A percentile compares a stretch with the other conserved stretches of the same genome.
Evolutionary conservation across 2,113 vertebrate species (phyloP).

Genomic region (Bos javanicus): DNA sequence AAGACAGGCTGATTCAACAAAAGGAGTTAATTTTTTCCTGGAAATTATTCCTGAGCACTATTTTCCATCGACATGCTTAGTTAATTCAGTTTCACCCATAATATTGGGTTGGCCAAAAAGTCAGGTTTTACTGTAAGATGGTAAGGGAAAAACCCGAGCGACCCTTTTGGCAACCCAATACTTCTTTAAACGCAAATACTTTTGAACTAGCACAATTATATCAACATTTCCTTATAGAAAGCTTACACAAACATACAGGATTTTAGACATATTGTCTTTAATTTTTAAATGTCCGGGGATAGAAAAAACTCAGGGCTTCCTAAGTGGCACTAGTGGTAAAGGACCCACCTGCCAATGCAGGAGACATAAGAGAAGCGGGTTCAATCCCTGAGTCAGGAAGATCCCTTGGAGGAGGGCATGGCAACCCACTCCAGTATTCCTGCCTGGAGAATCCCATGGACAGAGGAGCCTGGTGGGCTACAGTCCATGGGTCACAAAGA

Average conservation of each 20-base stretch:
- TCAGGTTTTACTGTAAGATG: not conserved
- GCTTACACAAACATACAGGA: not conserved
- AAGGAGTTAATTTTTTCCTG: not conserved
- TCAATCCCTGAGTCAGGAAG: not conserved
- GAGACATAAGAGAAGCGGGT: fast-evolving
- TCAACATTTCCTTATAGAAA: not conserved
- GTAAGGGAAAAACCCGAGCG: not conserved
- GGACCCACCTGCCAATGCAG: not conserved
- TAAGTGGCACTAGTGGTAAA: not conserved
- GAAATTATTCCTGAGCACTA: slow-evolving; percentile 35
- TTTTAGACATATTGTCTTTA: not conserved
- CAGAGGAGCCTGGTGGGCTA: not conserved
- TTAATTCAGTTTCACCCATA: not conserved
- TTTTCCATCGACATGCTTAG: not conserved
- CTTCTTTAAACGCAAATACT: slow-evolving; percentile 15
- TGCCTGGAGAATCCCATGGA: not conserved
- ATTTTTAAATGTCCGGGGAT: not conserved
- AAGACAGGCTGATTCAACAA: not conserved
- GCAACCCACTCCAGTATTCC: not conserved
- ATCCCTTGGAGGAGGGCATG: not conserved
- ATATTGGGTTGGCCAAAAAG: not conserved
- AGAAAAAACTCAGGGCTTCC: not conserved
- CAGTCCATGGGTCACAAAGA: not conserved
- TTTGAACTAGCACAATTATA: not conserved
- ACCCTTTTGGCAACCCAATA: not conserved